Conservation (phyloP, 2,888 invertebrate genomes). For the Steromphala cineraria region DNA sequence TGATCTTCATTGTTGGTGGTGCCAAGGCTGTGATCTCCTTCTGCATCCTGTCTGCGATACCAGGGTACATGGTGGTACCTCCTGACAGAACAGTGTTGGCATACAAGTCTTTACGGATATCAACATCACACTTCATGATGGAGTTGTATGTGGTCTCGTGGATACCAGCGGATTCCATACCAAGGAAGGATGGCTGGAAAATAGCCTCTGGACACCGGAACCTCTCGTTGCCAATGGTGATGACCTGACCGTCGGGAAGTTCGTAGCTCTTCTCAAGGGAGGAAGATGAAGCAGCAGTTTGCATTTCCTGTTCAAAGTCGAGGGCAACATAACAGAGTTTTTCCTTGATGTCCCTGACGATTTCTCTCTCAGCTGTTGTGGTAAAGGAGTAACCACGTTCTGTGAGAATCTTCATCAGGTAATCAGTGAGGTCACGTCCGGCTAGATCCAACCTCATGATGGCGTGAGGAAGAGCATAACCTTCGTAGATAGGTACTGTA, state of each 20-base stretch:
- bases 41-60: too few relatives aligned
- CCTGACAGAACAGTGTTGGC: too few relatives aligned
- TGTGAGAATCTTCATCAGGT: constrained; percentile 78
- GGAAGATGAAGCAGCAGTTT: constrained; percentile 91
- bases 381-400: constrained; percentile 73
- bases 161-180: too few relatives aligned
- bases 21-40: too few relatives aligned
- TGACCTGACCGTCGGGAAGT: constrained; percentile 73
- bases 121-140: too few relatives aligned
- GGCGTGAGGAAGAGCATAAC: constrained; percentile 64
- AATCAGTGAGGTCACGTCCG: constrained; percentile 63
- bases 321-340: constrained; percentile 93
- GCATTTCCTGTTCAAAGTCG: constrained; percentile 94
- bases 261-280: constrained; percentile 92
- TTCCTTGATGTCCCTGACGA: constrained; percentile 94
- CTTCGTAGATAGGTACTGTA: constrained; percentile 84
- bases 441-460: constrained; percentile 60
- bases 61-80: too few relatives aligned
- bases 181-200: too few relatives aligned
- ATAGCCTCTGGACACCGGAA: constrained; percentile 68
- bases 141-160: too few relatives aligned
- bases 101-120: too few relatives aligned
- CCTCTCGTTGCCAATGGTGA: constrained; percentile 71
- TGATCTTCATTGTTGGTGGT: too few relatives aligned
- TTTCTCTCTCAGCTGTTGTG: constrained; percentile 90